Percentiles rank a stretch among this genome's conserved stretches.
phyloP scores from a whole-genome alignment of 2,113 vertebrate species.

The Hippocampus mohnikei region DNA sequence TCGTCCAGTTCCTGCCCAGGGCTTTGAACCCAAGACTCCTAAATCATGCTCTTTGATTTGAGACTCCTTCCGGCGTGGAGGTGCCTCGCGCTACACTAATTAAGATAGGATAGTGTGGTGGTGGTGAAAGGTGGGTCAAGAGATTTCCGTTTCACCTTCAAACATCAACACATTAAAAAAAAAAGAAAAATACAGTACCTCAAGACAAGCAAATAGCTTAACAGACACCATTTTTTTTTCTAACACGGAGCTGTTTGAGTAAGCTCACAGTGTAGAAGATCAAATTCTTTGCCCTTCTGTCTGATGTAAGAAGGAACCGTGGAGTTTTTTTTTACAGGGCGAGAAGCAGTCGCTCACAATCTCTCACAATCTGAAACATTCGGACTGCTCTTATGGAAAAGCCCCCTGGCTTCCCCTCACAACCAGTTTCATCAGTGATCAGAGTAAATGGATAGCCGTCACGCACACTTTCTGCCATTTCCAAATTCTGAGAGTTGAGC shows the following conservation, averaged over 20 bases:
- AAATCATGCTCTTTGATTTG: slow-evolving; percentile 77
- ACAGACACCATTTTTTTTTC: slow-evolving; percentile 50
- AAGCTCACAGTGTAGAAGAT: slow-evolving; percentile 45
- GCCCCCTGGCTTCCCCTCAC: slow-evolving; percentile 67
- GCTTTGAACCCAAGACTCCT: slow-evolving; percentile 73
- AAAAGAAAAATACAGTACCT: slow-evolving; percentile 31
- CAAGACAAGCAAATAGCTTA: slow-evolving; percentile 62
- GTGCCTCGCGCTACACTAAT: slow-evolving; percentile 68
- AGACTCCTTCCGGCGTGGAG: slow-evolving; percentile 65
- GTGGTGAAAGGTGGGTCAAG: slow-evolving; percentile 48
- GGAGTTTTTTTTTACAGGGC: slow-evolving; percentile 42
- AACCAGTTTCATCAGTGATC: slow-evolving; percentile 68
- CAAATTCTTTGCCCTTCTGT: slow-evolving; percentile 56
- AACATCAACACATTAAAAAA: slow-evolving; percentile 15
- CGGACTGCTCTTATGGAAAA: slow-evolving; percentile 59
- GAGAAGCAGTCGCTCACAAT: slow-evolving; percentile 34
- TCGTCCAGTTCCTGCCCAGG: slow-evolving; percentile 65
- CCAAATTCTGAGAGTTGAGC: background rate
- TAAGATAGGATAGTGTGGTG: slow-evolving; percentile 60
- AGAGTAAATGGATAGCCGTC: slow-evolving; percentile 66
- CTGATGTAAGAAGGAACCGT: slow-evolving; percentile 59
- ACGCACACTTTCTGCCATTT: slow-evolving; percentile 51
- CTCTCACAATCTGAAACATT: slow-evolving; percentile 53
- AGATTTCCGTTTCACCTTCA: slow-evolving; percentile 57
- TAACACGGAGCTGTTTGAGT: slow-evolving; percentile 48